Percentiles rank a stretch among this genome's conserved stretches.
phyloP scores from a whole-genome alignment of 2,797 vertebrate genomes.

The Argentina silus region DNA sequence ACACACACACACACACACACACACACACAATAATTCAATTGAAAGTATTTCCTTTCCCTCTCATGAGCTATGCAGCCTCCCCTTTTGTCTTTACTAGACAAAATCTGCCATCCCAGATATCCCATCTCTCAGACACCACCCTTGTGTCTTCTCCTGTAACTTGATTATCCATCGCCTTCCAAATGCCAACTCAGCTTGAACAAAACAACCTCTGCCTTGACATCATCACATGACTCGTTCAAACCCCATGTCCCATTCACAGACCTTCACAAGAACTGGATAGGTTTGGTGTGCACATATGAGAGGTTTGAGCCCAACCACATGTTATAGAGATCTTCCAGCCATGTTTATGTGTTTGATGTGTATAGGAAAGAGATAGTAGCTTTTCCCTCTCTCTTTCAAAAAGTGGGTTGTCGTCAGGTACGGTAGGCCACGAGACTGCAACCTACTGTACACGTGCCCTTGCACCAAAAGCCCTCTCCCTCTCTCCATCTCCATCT shows the following conservation, averaged over 20 bases:
- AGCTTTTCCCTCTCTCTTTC: not conserved
- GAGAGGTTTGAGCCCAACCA: not conserved
- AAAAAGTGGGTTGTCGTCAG: constrained; percentile 24
- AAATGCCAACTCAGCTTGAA: constrained; percentile 48
- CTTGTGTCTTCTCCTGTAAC: constrained; percentile 30
- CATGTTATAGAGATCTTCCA: not conserved
- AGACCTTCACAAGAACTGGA: constrained; percentile 4
- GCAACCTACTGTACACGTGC: constrained; percentile 12
- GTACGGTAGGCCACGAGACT: constrained; percentile 14
- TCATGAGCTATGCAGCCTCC: not conserved
- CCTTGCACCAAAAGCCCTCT: not conserved
- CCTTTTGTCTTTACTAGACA: not conserved
- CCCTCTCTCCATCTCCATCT: not conserved
- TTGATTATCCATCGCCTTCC: constrained; percentile 40
- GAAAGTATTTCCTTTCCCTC: not conserved
- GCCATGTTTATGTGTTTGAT: too few relatives aligned
- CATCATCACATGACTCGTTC: constrained; percentile 37
- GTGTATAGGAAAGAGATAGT: too few relatives aligned
- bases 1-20: too few relatives aligned
- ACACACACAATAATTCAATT: not conserved
- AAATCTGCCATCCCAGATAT: constrained; percentile 1
- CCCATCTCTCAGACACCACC: constrained; percentile 45
- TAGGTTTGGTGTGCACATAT: not conserved
- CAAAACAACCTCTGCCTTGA: constrained; percentile 55
- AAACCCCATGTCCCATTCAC: not conserved